phyloP scores from a whole-genome alignment of 92 coral and sea anemone genomes.

The Porites evermanni region DNA sequence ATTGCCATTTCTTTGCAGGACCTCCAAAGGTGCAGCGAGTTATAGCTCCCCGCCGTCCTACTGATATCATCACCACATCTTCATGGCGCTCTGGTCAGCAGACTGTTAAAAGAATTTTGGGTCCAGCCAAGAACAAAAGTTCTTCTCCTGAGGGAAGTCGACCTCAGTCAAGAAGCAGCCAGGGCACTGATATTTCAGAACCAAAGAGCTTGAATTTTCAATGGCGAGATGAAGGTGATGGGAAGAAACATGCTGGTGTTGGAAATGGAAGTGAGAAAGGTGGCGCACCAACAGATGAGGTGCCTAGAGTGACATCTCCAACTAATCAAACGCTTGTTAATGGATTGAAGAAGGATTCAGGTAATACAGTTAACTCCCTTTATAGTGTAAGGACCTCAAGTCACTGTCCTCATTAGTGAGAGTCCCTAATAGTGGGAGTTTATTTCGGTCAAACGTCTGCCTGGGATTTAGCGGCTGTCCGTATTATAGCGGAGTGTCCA shows the following conservation, averaged over 20 bases:
- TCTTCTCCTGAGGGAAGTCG: conserved; percentile 45
- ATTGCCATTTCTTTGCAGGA: conserved; percentile 34
- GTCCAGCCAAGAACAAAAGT: conserved; percentile 74
- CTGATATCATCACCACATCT: conserved; percentile 81
- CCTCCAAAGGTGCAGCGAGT: conserved; percentile 82
- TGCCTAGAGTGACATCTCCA: conserved; percentile 14
- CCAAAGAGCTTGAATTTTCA: conserved; percentile 38
- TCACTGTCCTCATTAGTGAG: too few species aligned
- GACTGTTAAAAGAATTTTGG: conserved; percentile 87
- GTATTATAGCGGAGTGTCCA: too few species aligned
- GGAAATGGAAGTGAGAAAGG: conserved; percentile 16
- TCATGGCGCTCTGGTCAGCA: conserved; percentile 97
- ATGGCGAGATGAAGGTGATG: conserved; percentile 18
- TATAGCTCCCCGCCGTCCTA: conserved; percentile 80
- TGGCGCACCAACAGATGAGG: conserved; percentile 11
- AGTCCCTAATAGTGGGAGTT: too few species aligned
- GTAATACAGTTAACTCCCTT: not conserved
- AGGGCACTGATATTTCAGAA: conserved; percentile 52
- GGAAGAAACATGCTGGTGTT: not conserved
- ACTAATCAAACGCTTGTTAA: not conserved
- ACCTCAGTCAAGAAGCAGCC: conserved; percentile 67
- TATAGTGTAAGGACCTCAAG: too few species aligned
- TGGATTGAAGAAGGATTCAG: conserved; percentile 18
- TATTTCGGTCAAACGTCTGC: too few species aligned
- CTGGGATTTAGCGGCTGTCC: too few species aligned